These are phyloP conservation scores for Oryzias curvinotus DNA, from an alignment of 2,113 vertebrate species.

Conservation along the genomic window DNA sequence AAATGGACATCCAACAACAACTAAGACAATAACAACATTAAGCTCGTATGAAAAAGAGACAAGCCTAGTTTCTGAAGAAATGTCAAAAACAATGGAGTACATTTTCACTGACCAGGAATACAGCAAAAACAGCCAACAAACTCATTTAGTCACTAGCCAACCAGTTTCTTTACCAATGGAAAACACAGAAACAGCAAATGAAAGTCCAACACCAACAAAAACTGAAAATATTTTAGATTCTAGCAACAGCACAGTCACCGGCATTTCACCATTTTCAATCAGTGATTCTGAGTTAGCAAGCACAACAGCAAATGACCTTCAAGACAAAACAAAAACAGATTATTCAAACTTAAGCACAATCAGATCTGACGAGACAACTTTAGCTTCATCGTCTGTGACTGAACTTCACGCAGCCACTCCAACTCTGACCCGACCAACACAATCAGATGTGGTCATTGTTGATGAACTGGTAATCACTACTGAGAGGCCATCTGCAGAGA, in stretches of 20 bases:
- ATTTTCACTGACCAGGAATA: not conserved
- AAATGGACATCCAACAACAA: not conserved
- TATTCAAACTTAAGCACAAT: not conserved
- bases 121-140: not conserved
- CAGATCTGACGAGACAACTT: not conserved
- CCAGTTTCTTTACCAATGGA: not conserved
- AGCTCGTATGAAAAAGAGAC: not conserved
- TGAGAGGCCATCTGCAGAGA: not conserved
- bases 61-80: not conserved
- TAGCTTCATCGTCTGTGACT: not conserved
- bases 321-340: not conserved
- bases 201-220: not conserved
- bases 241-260: not conserved
- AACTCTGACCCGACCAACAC: not conserved
- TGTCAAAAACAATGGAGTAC: not conserved
- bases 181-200: not conserved
- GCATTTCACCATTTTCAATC: constrained; percentile 13
- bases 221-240: not conserved
- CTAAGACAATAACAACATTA: not conserved
- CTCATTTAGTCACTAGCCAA: not conserved
- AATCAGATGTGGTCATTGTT: not conserved
- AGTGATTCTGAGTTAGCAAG: not conserved
- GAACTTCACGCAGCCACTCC: not conserved
- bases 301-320: not conserved
- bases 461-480: not conserved